Evolutionary conservation across 2,113 vertebrate genomes (phyloP), one percentile per base, ranked within the genome.

Genomic region (Anolis carolinensis): DNA sequence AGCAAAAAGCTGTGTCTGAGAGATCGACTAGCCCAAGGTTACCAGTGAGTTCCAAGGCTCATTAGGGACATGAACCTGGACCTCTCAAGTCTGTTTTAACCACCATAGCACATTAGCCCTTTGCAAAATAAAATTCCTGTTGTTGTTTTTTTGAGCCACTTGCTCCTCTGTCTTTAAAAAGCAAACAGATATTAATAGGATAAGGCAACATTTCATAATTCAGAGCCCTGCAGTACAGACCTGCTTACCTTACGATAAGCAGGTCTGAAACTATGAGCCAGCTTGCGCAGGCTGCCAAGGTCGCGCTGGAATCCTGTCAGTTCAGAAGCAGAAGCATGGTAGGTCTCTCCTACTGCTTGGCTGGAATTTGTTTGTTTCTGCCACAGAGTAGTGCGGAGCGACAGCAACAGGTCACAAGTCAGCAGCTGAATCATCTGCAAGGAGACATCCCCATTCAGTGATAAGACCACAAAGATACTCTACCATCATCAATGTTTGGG

Each of bases 271-370:
- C 96, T 94, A 72, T 99, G 98, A 1, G 97, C 98, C 88, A 99
- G 96, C 89, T 97, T 97, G 86, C 98, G 96, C 79, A 99, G 95
- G 34, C 98, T 97, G 88, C 98, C 98, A 3, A 99, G 98, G 95
- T 99, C 99, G 0, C 97, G 96, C 93, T 99, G 99, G 95, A 99
- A 99, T 85, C 99, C 99, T 0, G 98, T 97, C 92, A 99, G 92
- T 91, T 98, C 97, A 0, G 97, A 92, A 1, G 97, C 96, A 0
- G 97, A 98, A 1, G 98, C 97, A 0, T 97, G 99, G 92, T 97
- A 97, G 3, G 97, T 96, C 89, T 99, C 98, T 1, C 98, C 98
- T 65, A 98, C 95, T 7, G 93, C 96, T 86, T 97, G 96, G 93
- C 96, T 96, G 92, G 94, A 48, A 0, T 89, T 94, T 0, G 95